Base-by-base conservation (phyloP, 1,140 invertebrate species). In the Drosophila asahinai region DNA sequence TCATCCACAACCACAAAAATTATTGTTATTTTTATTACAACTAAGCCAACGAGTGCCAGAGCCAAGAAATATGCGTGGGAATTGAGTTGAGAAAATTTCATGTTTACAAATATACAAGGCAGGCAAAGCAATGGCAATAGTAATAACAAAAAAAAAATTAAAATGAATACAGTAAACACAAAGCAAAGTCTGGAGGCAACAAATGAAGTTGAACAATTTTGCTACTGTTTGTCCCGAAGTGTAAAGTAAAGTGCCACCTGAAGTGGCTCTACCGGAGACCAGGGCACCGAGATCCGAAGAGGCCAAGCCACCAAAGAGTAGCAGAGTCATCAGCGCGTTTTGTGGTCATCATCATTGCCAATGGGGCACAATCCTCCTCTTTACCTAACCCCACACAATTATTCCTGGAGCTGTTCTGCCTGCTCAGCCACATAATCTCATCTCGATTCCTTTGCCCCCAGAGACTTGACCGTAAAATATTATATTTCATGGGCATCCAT, bases 121-220 rank as follows among this genome's bases (percentile, higher is more conserved):
- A 77, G 77, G 51, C 70, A 47, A 77, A 66, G 65, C 45, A 49
- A 33, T 40, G 25, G 43, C 62, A 55, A 64, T 59, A 81, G 63
- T 42, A 61, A 80, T 48, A 55, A 52, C 45, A 25, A 51, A 42
- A 71, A 51, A 61, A 51, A 30, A 51, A 43, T 47, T 42, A 48
- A 59, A 74, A 17, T 22, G 52, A 45, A 80, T 67, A 71, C 78
- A 48, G 64, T 67, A 76, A 79, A 76, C 63, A 70, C 45, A 68
- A 77, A 40, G 22, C 59, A 59, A 74, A 59, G 54, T 60, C 66
- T 73, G 48, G 73, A 33, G 58, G 61, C 47, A 66, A 47, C 83
- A 83, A 86, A 82, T 82, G 55, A 86, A 86, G 83, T 77, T 80
- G 71, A 86, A 86, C 70, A 86, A 71, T 76, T 86, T 81, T 83